These are phyloP conservation scores for Quadroppia sp. DNA, from an alignment of 2,888 invertebrate species.

Conservation along the genomic window DNA sequence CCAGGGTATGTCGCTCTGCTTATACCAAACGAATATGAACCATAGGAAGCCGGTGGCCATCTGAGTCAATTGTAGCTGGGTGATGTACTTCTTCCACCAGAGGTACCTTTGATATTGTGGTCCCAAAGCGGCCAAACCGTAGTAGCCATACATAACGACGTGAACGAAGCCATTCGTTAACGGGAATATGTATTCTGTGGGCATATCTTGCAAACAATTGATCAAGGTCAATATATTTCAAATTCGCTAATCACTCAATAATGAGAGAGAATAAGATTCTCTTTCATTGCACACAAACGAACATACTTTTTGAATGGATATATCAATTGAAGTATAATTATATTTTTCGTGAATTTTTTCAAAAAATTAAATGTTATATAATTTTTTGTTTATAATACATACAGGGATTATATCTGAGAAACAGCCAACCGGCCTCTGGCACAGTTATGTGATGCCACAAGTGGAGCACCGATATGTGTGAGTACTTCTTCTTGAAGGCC, in stretches of 20 bases:
- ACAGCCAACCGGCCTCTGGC: slow-evolving; percentile 31
- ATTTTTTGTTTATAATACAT: too few relatives aligned
- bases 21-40: not conserved
- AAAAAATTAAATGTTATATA: too few relatives aligned
- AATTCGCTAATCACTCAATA: too few relatives aligned
- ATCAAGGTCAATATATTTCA: too few relatives aligned
- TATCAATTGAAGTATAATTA: too few relatives aligned
- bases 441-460: slow-evolving; percentile 38
- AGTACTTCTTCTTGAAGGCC: slow-evolving; percentile 30
- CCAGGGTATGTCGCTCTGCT: too few relatives aligned
- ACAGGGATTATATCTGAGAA: slow-evolving; percentile 38
- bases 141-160: slow-evolving; percentile 35
- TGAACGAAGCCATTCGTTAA: slow-evolving; percentile 63
- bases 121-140: slow-evolving; percentile 31
- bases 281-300: too few relatives aligned
- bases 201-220: not conserved
- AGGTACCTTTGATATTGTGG: slow-evolving; percentile 25
- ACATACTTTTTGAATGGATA: too few relatives aligned
- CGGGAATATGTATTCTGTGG: not conserved
- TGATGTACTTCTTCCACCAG: not conserved
- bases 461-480: slow-evolving; percentile 39
- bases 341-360: too few relatives aligned
- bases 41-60: slow-evolving; percentile 17
- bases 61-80: slow-evolving; percentile 27
- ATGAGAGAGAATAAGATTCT: too few relatives aligned